Conservation (phyloP, 2,797 vertebrate genomes). For the Peromyscus melanophrys region DNA sequence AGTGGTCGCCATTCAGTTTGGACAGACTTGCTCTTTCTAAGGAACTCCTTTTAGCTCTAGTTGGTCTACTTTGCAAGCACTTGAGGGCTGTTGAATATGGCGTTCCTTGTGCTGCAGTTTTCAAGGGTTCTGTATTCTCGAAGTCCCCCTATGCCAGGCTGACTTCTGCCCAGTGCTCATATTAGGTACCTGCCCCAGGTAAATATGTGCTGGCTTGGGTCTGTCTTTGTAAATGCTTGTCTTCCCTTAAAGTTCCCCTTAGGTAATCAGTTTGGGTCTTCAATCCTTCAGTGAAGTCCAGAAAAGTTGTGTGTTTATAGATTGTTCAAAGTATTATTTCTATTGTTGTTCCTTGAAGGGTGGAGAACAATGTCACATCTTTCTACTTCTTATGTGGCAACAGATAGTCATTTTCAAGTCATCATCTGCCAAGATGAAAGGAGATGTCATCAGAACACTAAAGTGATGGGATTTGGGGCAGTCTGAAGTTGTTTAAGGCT, state of each 20-base stretch:
- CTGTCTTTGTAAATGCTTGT: neutral
- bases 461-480: neutral
- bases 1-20: neutral
- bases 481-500: neutral
- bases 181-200: neutral
- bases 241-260: constrained; percentile 2
- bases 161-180: neutral
- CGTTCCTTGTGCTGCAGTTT: neutral
- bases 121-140: neutral
- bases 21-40: neutral
- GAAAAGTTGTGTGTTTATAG: neutral
- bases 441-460: neutral
- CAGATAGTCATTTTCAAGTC: constrained; percentile 33
- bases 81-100: neutral
- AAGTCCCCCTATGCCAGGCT: no score
- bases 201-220: neutral
- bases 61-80: neutral
- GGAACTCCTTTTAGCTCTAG: neutral
- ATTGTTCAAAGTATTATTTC: neutral
- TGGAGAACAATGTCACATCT: neutral
- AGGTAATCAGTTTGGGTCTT: neutral
- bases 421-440: neutral
- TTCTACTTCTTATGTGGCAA: neutral
- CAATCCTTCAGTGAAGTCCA: neutral
- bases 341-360: neutral